A percentile compares a stretch with the other conserved stretches of the same genome.
phyloP scores from a whole-genome alignment of 1,140 invertebrate genomes.

The Brachionus koreanus region DNA sequence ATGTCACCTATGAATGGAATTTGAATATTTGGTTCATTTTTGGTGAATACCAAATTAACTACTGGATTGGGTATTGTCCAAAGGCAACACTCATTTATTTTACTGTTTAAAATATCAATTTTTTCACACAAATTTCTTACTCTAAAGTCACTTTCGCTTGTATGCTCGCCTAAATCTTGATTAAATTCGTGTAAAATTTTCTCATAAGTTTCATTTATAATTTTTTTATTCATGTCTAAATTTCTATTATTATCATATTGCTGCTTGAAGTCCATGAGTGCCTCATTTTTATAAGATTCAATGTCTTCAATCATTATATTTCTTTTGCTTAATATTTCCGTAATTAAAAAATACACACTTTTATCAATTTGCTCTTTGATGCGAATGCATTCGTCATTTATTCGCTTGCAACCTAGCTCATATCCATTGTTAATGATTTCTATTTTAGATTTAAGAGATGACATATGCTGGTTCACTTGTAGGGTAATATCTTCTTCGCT shows the following conservation, averaged over 20 bases:
- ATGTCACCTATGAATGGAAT: slow-evolving; percentile 34
- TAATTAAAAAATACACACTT: background rate
- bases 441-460: background rate
- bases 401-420: background rate
- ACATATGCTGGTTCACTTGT: background rate
- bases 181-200: background rate
- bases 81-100: background rate
- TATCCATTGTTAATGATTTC: background rate
- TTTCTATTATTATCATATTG: background rate
- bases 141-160: background rate
- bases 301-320: background rate
- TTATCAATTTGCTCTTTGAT: background rate
- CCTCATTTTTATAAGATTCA: slow-evolving; percentile 23
- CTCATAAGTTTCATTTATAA: background rate
- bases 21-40: background rate
- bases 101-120: background rate
- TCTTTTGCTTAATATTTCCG: background rate
- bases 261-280: background rate
- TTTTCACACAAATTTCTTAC: background rate
- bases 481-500: background rate
- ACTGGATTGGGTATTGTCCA: background rate
- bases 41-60: background rate
- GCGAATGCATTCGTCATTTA: background rate
- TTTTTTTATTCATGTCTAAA: background rate
- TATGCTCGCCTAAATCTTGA: background rate